These are phyloP conservation scores for Myrmecophaga tridactyla DNA, from an alignment of 2,113 vertebrate genomes.

Conservation along the genomic window DNA sequence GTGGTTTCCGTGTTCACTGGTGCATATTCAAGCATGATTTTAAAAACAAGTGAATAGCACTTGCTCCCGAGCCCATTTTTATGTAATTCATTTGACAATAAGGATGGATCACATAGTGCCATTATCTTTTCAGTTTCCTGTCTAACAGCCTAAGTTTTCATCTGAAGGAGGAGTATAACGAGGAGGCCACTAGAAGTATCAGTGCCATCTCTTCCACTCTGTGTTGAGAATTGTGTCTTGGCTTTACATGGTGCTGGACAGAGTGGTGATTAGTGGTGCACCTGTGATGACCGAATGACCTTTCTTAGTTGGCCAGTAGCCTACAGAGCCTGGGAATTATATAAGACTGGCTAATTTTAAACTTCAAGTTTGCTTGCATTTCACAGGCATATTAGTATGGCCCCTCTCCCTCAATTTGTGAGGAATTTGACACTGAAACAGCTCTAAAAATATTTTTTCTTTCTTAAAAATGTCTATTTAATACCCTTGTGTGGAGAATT, in stretches of 20 bases:
- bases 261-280: not conserved
- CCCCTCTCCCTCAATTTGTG: not conserved
- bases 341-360: not conserved
- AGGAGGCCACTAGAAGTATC: not conserved
- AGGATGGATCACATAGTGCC: not conserved
- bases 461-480: not conserved
- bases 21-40: not conserved
- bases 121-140: not conserved
- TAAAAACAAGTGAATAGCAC: not conserved
- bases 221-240: not conserved
- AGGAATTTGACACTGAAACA: not conserved
- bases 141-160: not conserved
- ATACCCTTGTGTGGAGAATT: not conserved
- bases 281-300: not conserved
- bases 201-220: fast-evolving
- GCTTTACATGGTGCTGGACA: not conserved
- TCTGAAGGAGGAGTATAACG: not conserved
- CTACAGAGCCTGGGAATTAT: not conserved
- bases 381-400: not conserved
- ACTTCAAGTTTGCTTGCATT: not conserved
- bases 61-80: not conserved
- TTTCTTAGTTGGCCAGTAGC: not conserved
- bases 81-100: not conserved
- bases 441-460: not conserved
- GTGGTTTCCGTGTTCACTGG: not conserved